A percentile compares a stretch with the other conserved stretches of the same genome.
These are phyloP conservation scores for Oostethus manadensis DNA, from an alignment of 2,113 vertebrate species.

Conservation along the genomic window DNA sequence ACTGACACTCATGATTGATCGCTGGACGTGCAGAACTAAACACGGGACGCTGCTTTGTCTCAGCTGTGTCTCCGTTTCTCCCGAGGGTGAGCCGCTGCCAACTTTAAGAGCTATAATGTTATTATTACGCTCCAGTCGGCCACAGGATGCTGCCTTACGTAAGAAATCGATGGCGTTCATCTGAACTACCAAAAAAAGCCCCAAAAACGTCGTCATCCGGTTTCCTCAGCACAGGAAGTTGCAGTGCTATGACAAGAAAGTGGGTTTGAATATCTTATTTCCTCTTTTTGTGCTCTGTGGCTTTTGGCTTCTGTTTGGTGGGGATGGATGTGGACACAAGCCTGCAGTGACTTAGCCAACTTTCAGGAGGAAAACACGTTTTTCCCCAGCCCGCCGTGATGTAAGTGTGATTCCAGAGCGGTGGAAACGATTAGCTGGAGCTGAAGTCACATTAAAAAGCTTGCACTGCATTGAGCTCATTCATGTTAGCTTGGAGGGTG, in stretches of 20 bases:
- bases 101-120: slow-evolving; percentile 67
- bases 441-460: neutral
- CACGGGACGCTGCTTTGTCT: slow-evolving; percentile 11
- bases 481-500: neutral
- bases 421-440: neutral
- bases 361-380: no score
- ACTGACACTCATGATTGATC: slow-evolving; percentile 61
- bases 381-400: neutral
- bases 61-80: slow-evolving; percentile 36
- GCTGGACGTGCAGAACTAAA: slow-evolving; percentile 50
- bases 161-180: slow-evolving; percentile 71
- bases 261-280: slow-evolving; percentile 66
- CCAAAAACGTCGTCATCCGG: slow-evolving; percentile 37
- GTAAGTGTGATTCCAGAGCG: neutral
- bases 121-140: slow-evolving; percentile 63
- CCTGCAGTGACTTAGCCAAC: neutral
- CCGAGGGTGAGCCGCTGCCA: slow-evolving; percentile 52
- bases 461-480: neutral
- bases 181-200: slow-evolving; percentile 58
- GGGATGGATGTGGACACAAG: slow-evolving; percentile 25
- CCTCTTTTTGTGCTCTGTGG: slow-evolving; percentile 44
- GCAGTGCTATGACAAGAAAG: slow-evolving; percentile 57
- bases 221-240: slow-evolving; percentile 70
- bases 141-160: slow-evolving; percentile 60
- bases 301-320: slow-evolving; percentile 29